Base-by-base conservation (phyloP, 2,888 invertebrate genomes). In the Pyrrhia umbra region DNA sequence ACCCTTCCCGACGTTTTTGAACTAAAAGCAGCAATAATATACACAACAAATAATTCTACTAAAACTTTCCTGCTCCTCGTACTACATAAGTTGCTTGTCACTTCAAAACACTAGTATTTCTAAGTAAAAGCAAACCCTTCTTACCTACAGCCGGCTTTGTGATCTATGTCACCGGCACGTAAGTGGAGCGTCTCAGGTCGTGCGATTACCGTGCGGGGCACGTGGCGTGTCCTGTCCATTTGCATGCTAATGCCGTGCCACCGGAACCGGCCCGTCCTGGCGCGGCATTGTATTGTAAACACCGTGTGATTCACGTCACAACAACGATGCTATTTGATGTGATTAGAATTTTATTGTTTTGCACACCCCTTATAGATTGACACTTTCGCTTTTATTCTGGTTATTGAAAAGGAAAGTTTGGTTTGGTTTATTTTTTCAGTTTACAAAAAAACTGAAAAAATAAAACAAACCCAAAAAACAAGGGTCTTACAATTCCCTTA, bases 171-270 rank as follows among this genome's bases (percentile, higher is more conserved):
- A 52, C 34, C 27, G 18, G 18, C 43, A 15, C 58, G 39, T 71
- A 76, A 72, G 57, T 68, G 54, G 63, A 68, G 61, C 61, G 46
- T 59, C 66, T 60, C 61, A 75, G 51, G 65, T 64, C 62, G 39
- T 59, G 50, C 58, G 69, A 72, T 77, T 66, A 66, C 49, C 59
- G 52, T 70, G 73, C 69, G 59, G 54, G 13, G 63, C 79, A 71
- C 75, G 77, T 75, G 70, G 79, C 68, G 70, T 79, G 81, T 77
- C 74, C 75, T 18, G 68, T 65, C 66, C 75, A 83, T 85, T 84
- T 82, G 78, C 84, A 85, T 85, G 80, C 65, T 76, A 84, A 84
- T 85, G 68, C 64, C 10, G 6, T 18, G 27, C 55, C 16, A 30
- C 72, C 66, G 77, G 76, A 75, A 75, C 75, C 34, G 51, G 43